Evolutionary conservation across 2,888 invertebrate species (phyloP).

Genomic region (Lycocerus yunnanus): DNA sequence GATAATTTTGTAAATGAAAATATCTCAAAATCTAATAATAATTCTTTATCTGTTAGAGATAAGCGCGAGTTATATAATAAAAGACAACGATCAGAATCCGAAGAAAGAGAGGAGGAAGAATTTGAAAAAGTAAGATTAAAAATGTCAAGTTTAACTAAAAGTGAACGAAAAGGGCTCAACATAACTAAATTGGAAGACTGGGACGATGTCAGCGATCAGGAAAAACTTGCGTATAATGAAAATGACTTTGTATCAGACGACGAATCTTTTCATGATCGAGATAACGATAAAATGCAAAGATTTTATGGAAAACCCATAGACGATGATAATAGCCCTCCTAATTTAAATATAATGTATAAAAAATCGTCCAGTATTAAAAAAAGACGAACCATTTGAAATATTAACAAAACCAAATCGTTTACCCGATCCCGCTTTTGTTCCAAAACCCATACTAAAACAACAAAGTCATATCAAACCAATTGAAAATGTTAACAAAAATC

Average conservation of each 20-base stretch:
- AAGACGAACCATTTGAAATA: constrained; percentile 63
- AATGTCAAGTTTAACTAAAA: constrained; percentile 52
- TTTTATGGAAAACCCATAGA: constrained; percentile 39
- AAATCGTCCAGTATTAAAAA: constrained; percentile 42
- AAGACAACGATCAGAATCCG: constrained; percentile 48
- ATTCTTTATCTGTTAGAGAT: constrained; percentile 36
- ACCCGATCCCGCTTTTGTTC: constrained; percentile 72
- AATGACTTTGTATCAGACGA: constrained; percentile 44
- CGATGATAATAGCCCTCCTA: constrained; percentile 70
- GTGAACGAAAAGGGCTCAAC: constrained; percentile 52
- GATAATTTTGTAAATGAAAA: constrained; percentile 40
- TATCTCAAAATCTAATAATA: neutral
- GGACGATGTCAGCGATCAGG: constrained; percentile 53
- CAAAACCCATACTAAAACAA: constrained; percentile 78
- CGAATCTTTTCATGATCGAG: constrained; percentile 49
- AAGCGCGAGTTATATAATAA: constrained; percentile 42
- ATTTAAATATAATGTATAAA: constrained; percentile 62
- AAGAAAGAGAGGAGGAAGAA: constrained; percentile 51
- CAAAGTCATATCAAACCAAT: constrained; percentile 31
- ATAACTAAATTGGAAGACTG: constrained; percentile 50
- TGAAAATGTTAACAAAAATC: constrained; percentile 17
- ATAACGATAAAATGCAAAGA: constrained; percentile 36
- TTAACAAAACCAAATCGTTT: constrained; percentile 65
- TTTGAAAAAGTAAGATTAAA: constrained; percentile 48
- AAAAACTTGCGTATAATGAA: constrained; percentile 48